Conservation (phyloP, 2,797 vertebrate genomes). For the Anniella stebbinsi region DNA sequence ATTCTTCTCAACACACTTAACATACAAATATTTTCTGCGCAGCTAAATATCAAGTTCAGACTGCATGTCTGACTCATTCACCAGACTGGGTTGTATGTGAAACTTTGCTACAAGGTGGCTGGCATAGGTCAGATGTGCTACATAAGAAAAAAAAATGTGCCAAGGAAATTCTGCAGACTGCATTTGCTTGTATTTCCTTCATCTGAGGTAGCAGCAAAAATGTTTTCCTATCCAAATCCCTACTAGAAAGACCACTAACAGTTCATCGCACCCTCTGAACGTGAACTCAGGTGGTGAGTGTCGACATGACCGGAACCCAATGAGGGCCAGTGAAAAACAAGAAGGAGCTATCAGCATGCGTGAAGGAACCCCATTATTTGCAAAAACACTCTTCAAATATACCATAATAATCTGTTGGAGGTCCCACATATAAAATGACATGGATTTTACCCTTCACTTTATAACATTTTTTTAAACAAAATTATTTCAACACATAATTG, state of each 20-base stretch:
- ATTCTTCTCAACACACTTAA: neutral
- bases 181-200: neutral
- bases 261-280: neutral
- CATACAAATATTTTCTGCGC: too few relatives aligned
- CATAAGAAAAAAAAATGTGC: too few relatives aligned
- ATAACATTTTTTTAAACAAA: constrained; percentile 30
- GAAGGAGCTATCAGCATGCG: neutral
- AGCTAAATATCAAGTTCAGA: too few relatives aligned
- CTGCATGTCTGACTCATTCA: neutral
- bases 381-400: neutral
- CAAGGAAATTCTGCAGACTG: too few relatives aligned
- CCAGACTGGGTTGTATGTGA: neutral
- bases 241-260: neutral
- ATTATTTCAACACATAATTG: constrained; percentile 1
- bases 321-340: neutral
- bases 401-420: neutral
- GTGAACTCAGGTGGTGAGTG: too few relatives aligned
- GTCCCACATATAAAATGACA: neutral
- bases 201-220: neutral
- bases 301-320: neutral
- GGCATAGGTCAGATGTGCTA: too few relatives aligned
- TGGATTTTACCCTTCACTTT: constrained; percentile 45
- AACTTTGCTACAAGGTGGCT: too few relatives aligned
- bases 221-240: neutral
- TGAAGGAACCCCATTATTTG: neutral